A percentile compares a stretch with the other conserved stretches of the same genome.
phyloP scores from a whole-genome alignment of 2,888 invertebrate genomes.

The Eristalis arbustorum region DNA sequence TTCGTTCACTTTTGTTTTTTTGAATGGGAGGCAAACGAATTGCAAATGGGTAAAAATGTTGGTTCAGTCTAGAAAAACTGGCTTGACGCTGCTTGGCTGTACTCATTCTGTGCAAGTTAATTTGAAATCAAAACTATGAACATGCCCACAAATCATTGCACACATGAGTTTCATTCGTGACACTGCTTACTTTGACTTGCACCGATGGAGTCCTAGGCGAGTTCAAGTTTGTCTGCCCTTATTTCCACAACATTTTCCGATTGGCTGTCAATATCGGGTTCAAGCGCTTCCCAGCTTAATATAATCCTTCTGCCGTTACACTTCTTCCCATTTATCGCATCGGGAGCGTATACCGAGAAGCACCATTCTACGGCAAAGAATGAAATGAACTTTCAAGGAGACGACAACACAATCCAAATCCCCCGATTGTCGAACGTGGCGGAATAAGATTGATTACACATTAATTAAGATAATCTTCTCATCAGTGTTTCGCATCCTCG shows the following conservation, averaged over 20 bases:
- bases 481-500: constrained; percentile 33
- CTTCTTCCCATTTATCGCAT: neutral
- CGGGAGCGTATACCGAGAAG: neutral
- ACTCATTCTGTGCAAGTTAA: too few relatives aligned
- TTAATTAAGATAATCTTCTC: constrained; percentile 49
- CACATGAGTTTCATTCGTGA: too few relatives aligned
- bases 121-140: too few relatives aligned
- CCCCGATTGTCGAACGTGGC: constrained; percentile 37
- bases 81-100: too few relatives aligned
- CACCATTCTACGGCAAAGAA: neutral
- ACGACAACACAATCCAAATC: constrained; percentile 11
- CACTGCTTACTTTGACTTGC: neutral
- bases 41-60: too few relatives aligned
- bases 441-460: constrained; percentile 59
- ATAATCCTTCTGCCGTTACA: neutral
- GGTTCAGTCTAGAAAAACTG: too few relatives aligned
- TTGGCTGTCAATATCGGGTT: neutral
- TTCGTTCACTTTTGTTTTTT: too few relatives aligned
- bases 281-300: neutral
- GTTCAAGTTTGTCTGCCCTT: neutral
- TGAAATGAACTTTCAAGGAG: neutral
- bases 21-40: too few relatives aligned
- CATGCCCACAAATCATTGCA: too few relatives aligned
- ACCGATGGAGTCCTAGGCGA: neutral
- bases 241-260: neutral